These are phyloP conservation scores for Mustela erminea DNA, from an alignment of 2,797 vertebrate genomes.

Conservation along the genomic window DNA sequence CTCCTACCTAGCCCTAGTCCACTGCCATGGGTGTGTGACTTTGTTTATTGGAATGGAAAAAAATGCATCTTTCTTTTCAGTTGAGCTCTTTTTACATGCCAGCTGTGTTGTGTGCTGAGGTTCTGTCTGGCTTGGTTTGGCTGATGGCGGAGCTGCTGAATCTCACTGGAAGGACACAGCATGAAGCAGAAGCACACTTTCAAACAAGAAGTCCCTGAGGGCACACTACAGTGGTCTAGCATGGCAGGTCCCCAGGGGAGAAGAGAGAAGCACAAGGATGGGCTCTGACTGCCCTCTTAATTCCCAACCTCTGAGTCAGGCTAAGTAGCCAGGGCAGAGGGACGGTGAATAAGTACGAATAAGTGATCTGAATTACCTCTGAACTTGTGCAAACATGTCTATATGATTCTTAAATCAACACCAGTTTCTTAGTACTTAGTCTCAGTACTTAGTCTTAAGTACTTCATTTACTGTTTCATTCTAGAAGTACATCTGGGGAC, in stretches of 20 bases:
- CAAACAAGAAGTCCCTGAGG: neutral
- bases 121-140: constrained; percentile 27
- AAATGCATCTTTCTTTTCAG: neutral
- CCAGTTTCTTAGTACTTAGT: too few species aligned
- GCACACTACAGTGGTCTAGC: neutral
- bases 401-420: neutral
- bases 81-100: neutral
- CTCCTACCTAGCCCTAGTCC: neutral
- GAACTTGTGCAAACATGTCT: neutral
- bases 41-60: neutral
- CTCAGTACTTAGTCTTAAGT: neutral
- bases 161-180: constrained; percentile 42
- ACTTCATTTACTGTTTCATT: neutral
- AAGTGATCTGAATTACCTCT: neutral
- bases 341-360: neutral
- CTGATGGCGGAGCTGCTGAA: constrained; percentile 28
- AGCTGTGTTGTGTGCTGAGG: neutral
- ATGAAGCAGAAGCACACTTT: constrained; percentile 55
- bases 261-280: neutral
- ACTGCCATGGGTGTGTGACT: neutral
- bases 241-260: too few species aligned
- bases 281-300: neutral
- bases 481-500: neutral
- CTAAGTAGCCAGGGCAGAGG: neutral
- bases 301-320: neutral